Evolutionary conservation across 2,797 vertebrate genomes (phyloP).

Genomic region (Myripristis murdjan): DNA sequence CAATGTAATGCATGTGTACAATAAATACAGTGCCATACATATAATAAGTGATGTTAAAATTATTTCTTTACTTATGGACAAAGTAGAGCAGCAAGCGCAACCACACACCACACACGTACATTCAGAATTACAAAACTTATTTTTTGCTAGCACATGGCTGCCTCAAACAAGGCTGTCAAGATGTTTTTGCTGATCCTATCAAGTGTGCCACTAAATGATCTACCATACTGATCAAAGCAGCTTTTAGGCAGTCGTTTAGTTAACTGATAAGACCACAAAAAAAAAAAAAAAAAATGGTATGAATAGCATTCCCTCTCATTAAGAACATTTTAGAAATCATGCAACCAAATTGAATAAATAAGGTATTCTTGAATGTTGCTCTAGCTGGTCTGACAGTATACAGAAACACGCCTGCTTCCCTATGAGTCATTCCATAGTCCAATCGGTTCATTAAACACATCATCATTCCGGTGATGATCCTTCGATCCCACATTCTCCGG

Average conservation of each 20-base stretch:
- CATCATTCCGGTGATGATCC: slow-evolving; percentile 49
- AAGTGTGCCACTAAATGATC: not conserved
- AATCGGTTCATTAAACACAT: slow-evolving; percentile 46
- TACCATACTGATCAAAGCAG: not conserved
- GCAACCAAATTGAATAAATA: not conserved
- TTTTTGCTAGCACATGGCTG: slow-evolving; percentile 51
- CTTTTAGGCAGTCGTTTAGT: slow-evolving; percentile 17
- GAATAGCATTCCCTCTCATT: not conserved
- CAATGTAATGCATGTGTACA: not conserved
- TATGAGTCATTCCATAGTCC: slow-evolving; percentile 23
- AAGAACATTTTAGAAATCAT: not conserved
- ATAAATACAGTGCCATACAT: not conserved
- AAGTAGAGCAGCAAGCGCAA: not conserved
- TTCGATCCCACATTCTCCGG: slow-evolving; percentile 35
- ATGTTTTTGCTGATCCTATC: slow-evolving; percentile 41
- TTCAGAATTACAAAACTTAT: not conserved
- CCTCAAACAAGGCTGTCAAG: slow-evolving; percentile 76
- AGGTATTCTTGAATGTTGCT: not conserved
- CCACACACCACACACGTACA: not conserved
- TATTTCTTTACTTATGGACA: slow-evolving; percentile 6
- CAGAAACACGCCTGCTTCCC: slow-evolving; percentile 26
- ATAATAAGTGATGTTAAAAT: slow-evolving; percentile 1
- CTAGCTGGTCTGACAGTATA: slow-evolving; percentile 4
- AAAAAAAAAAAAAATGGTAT: not conserved
- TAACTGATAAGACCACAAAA: slow-evolving; percentile 11